Evolutionary conservation across 1,140 invertebrate species (phyloP).

Genomic region (Probaryconus sp.): DNA sequence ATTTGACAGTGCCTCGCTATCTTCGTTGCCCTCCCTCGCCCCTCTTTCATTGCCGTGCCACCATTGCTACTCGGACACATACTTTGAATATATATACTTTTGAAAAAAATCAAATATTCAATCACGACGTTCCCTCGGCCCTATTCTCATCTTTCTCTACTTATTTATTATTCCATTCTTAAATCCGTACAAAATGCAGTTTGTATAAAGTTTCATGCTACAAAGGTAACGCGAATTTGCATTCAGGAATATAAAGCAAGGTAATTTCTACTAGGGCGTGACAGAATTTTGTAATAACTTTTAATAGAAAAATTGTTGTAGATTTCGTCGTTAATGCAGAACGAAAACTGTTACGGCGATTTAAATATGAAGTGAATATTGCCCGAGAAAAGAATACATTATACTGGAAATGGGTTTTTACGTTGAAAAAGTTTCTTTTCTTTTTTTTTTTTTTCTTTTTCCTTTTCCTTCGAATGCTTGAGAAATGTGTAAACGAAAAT

Average conservation of each 20-base stretch:
- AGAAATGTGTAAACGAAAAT: too few relatives aligned
- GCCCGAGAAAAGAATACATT: too few relatives aligned
- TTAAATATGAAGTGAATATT: too few relatives aligned
- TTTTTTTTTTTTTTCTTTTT: too few relatives aligned
- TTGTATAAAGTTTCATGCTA: conserved; percentile 51
- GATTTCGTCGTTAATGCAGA: too few relatives aligned
- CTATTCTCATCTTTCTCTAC: conserved; percentile 44
- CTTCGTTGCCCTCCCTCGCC: neutral
- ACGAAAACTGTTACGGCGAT: too few relatives aligned
- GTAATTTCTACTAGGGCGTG: conserved; percentile 32
- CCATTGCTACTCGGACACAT: conserved; percentile 16
- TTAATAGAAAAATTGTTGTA: too few relatives aligned
- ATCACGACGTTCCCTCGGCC: conserved; percentile 51
- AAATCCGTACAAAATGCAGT: conserved; percentile 56
- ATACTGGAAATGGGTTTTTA: too few relatives aligned
- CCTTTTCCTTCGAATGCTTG: too few relatives aligned
- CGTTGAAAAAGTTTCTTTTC: too few relatives aligned
- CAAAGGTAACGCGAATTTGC: conserved; percentile 54
- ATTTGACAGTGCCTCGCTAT: conserved; percentile 49
- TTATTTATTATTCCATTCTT: conserved; percentile 60
- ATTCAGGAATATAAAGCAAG: conserved; percentile 49
- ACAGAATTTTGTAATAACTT: too few relatives aligned
- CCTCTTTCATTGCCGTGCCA: neutral
- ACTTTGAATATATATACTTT: conserved; percentile 54
- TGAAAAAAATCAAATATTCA: conserved; percentile 59